Conservation (phyloP, 2,797 vertebrate species). For the Arrhamphus sclerolepis region DNA sequence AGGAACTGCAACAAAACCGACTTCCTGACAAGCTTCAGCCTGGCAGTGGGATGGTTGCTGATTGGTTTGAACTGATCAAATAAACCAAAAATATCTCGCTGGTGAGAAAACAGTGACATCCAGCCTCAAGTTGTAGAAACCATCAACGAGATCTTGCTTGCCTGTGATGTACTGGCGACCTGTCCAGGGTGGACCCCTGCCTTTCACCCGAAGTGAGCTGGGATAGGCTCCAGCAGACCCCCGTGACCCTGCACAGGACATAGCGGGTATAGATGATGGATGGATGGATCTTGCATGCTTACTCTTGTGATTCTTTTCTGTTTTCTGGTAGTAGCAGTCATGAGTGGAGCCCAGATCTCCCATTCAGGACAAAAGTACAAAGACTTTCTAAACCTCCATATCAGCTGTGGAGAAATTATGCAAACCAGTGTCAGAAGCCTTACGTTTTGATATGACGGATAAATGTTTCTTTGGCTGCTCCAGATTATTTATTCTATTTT, state of each 20-base stretch:
- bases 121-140: constrained; percentile 28
- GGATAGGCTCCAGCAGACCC: too few relatives aligned
- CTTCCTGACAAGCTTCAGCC: too few relatives aligned
- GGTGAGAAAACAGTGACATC: constrained; percentile 38
- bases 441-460: constrained; percentile 21
- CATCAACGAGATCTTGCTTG: too few relatives aligned
- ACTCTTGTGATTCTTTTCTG: constrained; percentile 26
- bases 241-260: too few relatives aligned
- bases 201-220: too few relatives aligned
- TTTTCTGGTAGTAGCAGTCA: constrained; percentile 52
- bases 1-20: too few relatives aligned
- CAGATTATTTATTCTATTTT: constrained; percentile 18
- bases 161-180: too few relatives aligned
- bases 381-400: constrained; percentile 28
- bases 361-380: constrained; percentile 14
- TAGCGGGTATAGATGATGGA: too few relatives aligned
- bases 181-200: too few relatives aligned
- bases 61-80: constrained; percentile 26
- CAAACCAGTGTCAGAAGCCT: constrained; percentile 36
- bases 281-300: constrained; percentile 4
- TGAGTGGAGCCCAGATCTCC: constrained; percentile 23
- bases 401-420: constrained; percentile 42
- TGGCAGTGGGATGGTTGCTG: too few relatives aligned
- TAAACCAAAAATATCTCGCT: constrained; percentile 36
- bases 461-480: constrained; percentile 25